Base-by-base conservation (phyloP, 2,797 vertebrate genomes). In the Schizopygopsis malacanthus region DNA sequence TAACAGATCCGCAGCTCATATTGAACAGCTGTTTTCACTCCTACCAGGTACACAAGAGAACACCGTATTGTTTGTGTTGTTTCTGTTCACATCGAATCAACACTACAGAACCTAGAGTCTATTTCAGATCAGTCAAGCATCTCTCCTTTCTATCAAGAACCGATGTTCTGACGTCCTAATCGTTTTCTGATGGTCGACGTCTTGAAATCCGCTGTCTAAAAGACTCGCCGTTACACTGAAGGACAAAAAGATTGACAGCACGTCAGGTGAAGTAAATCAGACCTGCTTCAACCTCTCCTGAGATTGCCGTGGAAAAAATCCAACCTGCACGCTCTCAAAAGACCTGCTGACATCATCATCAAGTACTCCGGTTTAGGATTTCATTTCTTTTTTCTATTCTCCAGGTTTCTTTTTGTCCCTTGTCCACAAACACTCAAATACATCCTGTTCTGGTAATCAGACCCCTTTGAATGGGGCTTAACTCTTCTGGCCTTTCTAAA, bases 291-390 rank as follows among this genome's bases (percentile, higher is more conserved):
- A 70, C 50, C 50, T 85, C 83, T 79, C 67, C 67, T 50, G 52
- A 85, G 52, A 85, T 63, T 72, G 41, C 43, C 0, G 33, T 12
- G n/a, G 2, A 6, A 22, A 16, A 75, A 76, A 37, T 59, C 52
- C 52, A n/a, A 61, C 67, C 39, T 79, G 15, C 50, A 73, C n/a
- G 3, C 25, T 63, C 77, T 80, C 69, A 63, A 80, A 61, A 73
- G 77, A 72, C 77, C 76, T 79, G 50, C 83, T 80, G 83, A 79
- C 83, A 79, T 85, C 67, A 85, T 72, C 77, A 72, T 56, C 41
- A 79, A 61, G 54, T 22, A 20, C 43, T 50, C 54, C 52, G 77
- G 77, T 72, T 22, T 80, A 61, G 43, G 43, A 59, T 85, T 85
- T 73, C 78, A 81, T 80, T 85, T 79, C 28, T 65, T 69, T 43